Evolutionary conservation across 2,888 invertebrate genomes (phyloP).

Genomic region (Electrophaes corylata): DNA sequence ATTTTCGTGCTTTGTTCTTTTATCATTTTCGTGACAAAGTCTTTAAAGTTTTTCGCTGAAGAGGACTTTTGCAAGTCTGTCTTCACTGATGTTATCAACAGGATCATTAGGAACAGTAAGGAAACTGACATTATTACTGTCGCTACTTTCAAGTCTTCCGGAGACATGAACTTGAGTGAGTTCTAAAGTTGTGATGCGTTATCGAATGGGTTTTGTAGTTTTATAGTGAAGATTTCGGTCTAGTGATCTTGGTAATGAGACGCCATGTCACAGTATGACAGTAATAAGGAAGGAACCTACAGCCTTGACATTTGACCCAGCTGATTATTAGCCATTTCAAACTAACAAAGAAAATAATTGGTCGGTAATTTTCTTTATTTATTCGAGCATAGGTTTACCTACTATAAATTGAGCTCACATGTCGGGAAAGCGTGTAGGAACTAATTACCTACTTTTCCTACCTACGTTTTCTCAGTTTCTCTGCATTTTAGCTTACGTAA

Average conservation of each 20-base stretch:
- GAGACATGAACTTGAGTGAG: slow-evolving; percentile 61
- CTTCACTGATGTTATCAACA: slow-evolving; percentile 59
- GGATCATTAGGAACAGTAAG: slow-evolving; percentile 57
- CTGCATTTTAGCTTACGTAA: no score
- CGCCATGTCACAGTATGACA: slow-evolving; percentile 51
- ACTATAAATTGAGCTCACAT: neutral
- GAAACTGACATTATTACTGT: slow-evolving; percentile 67
- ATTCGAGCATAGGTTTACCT: slow-evolving; percentile 1
- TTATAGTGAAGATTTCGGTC: slow-evolving; percentile 57
- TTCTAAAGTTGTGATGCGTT: slow-evolving; percentile 45
- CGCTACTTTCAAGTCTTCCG: slow-evolving; percentile 49
- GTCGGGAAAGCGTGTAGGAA: neutral
- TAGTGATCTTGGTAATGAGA: slow-evolving; percentile 62
- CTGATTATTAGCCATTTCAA: slow-evolving; percentile 63
- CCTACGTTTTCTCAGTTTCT: neutral
- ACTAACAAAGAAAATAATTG: slow-evolving; percentile 39
- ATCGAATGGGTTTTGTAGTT: slow-evolving; percentile 44
- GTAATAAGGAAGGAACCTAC: slow-evolving; percentile 42
- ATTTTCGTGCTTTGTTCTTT: slow-evolving; percentile 74
- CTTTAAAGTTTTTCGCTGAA: slow-evolving; percentile 63
- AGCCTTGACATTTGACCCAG: slow-evolving; percentile 80
- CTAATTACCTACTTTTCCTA: neutral
- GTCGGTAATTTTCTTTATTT: slow-evolving; percentile 15
- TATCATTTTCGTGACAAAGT: slow-evolving; percentile 64
- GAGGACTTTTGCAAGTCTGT: slow-evolving; percentile 50